Conservation (phyloP, 1,140 invertebrate species). For the Camponotus vicinus region DNA sequence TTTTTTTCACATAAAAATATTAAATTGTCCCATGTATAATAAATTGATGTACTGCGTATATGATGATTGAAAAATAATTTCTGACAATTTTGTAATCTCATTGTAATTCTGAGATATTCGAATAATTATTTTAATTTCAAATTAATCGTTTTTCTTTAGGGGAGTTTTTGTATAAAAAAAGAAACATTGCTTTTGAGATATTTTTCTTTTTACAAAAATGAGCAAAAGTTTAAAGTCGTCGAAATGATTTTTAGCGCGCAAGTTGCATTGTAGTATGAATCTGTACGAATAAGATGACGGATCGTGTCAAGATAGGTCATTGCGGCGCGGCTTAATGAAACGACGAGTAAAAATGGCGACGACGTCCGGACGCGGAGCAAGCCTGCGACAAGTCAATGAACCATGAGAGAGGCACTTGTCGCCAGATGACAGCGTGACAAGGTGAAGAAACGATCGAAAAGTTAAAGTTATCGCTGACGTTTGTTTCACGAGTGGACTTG, state of each 20-base stretch:
- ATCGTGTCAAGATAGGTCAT: neutral
- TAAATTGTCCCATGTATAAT: neutral
- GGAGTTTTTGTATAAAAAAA: no score
- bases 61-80: no score
- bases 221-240: neutral
- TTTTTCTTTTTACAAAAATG: neutral
- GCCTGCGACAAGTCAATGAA: conserved; percentile 47
- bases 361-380: conserved; percentile 38
- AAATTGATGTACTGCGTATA: no score
- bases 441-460: conserved; percentile 58
- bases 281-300: neutral
- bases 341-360: conserved; percentile 76
- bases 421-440: conserved; percentile 75
- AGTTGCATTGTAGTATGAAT: neutral
- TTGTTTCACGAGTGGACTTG: neutral
- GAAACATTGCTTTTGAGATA: no score
- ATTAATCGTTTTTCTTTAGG: neutral
- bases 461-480: neutral
- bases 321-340: conserved; percentile 30
- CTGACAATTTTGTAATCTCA: no score
- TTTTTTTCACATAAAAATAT: neutral
- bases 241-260: neutral
- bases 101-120: no score
- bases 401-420: conserved; percentile 65
- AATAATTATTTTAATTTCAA: no score